These are phyloP conservation scores for Oryzias dopingdopingensis DNA, from an alignment of 2,797 vertebrate species.

Conservation along the genomic window DNA sequence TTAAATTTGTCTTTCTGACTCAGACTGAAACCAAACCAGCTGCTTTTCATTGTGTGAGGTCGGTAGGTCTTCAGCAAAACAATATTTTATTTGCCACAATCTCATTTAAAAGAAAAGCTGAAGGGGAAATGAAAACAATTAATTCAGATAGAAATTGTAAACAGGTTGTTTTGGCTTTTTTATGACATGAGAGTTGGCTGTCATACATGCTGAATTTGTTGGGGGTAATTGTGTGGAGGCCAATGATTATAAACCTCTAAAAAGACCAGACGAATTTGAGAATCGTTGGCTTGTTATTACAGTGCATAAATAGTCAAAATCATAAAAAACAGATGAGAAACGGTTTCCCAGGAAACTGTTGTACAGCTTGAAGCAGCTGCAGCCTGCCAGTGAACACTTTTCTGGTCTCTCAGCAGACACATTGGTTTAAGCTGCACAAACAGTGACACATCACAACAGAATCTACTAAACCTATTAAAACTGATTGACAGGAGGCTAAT, in stretches of 20 bases:
- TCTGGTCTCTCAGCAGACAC: constrained; percentile 18
- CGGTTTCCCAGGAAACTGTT: constrained; percentile 46
- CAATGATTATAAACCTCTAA: neutral
- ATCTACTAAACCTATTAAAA: neutral
- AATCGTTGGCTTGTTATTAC: constrained; percentile 6
- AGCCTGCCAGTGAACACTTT: constrained; percentile 25
- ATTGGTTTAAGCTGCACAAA: constrained; percentile 22
- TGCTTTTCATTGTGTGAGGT: too few relatives aligned
- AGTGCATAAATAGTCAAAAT: constrained; percentile 14
- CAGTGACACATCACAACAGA: constrained; percentile 15
- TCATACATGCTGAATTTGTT: too few relatives aligned
- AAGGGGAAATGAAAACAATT: neutral
- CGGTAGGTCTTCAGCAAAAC: too few relatives aligned
- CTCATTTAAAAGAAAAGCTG: too few relatives aligned
- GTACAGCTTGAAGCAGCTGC: constrained; percentile 6
- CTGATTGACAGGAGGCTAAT: too few relatives aligned
- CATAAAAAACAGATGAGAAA: constrained; percentile 2
- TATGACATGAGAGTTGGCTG: neutral
- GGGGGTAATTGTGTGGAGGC: neutral
- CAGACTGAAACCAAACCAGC: too few relatives aligned
- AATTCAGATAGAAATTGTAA: neutral
- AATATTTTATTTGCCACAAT: too few relatives aligned
- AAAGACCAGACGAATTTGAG: neutral
- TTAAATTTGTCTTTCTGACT: too few relatives aligned
- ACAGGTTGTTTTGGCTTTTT: neutral